Evolutionary conservation across 2,797 vertebrate species (phyloP).

Genomic region (Adrianichthys oophorus): DNA sequence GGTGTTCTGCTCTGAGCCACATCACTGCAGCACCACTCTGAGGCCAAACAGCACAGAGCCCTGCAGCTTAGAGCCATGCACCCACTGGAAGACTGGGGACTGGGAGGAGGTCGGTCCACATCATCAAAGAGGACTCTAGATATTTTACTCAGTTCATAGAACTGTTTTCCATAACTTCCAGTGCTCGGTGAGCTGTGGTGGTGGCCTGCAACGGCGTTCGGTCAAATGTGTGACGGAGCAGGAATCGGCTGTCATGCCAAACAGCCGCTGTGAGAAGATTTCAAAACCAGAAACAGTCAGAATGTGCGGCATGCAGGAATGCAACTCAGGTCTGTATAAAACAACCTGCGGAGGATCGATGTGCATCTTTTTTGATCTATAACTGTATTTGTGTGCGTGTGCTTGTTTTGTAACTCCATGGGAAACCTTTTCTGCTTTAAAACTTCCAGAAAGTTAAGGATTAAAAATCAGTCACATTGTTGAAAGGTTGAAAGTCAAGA

Average conservation of each 20-base stretch:
- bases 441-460: no score
- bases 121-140: neutral
- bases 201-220: constrained; percentile 70
- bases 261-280: constrained; percentile 66
- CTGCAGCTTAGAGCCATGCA: constrained; percentile 79
- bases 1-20: constrained; percentile 77
- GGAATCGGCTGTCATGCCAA: constrained; percentile 54
- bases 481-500: no score
- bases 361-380: no score
- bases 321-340: constrained; percentile 64
- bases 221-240: constrained; percentile 65
- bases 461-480: no score
- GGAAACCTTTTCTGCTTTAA: no score
- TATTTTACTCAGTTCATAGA: neutral
- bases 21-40: constrained; percentile 74
- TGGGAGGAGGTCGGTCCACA: constrained; percentile 77
- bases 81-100: constrained; percentile 72
- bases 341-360: neutral
- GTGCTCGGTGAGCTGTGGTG: constrained; percentile 78
- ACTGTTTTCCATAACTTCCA: constrained; percentile 23
- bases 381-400: no score
- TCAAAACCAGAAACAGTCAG: constrained; percentile 69
- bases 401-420: no score
- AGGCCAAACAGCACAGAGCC: constrained; percentile 70
- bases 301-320: constrained; percentile 74